phyloP scores from a whole-genome alignment of 2,113 vertebrate species.

The Megaleporinus macrocephalus region DNA sequence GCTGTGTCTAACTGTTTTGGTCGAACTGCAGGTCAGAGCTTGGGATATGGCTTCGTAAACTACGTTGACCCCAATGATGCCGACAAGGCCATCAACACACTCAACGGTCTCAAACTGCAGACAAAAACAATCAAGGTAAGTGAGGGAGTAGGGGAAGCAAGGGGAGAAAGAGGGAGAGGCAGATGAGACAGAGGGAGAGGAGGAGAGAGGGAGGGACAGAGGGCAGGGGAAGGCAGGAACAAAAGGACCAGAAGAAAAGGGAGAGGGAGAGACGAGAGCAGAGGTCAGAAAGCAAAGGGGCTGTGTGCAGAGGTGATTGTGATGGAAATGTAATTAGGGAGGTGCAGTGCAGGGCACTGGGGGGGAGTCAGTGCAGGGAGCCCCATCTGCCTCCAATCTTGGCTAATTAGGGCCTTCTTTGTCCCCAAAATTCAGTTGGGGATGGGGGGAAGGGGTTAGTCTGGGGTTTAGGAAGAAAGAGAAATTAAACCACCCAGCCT shows the following conservation, averaged over 20 bases:
- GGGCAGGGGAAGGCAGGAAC: constrained; percentile 60
- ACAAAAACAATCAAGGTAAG: constrained; percentile 98
- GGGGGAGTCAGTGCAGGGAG: constrained; percentile 75
- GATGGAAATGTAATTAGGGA: constrained; percentile 83
- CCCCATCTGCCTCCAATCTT: constrained; percentile 82
- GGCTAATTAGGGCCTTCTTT: constrained; percentile 81
- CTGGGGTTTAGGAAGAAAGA: constrained; percentile 41
- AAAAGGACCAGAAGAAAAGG: constrained; percentile 64
- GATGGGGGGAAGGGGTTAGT: constrained; percentile 36
- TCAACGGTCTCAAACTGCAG: constrained; percentile 95
- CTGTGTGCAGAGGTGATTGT: constrained; percentile 80
- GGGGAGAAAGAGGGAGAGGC: constrained; percentile 55
- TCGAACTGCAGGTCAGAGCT: constrained; percentile 86
- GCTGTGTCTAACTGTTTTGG: neutral
- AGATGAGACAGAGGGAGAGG: constrained; percentile 70
- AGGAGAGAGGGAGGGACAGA: constrained; percentile 64
- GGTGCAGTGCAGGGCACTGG: constrained; percentile 65
- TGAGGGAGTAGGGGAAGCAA: constrained; percentile 15
- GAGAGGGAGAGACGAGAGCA: constrained; percentile 61
- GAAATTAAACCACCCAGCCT: constrained; percentile 66
- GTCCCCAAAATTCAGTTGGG: constrained; percentile 74
- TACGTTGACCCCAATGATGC: constrained; percentile 95
- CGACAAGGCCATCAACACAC: constrained; percentile 95
- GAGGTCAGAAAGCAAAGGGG: constrained; percentile 83
- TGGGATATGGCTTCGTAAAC: constrained; percentile 96